These are phyloP conservation scores for Gnathonemus longibarbis DNA, from an alignment of 2,113 vertebrate genomes.

Conservation along the genomic window DNA sequence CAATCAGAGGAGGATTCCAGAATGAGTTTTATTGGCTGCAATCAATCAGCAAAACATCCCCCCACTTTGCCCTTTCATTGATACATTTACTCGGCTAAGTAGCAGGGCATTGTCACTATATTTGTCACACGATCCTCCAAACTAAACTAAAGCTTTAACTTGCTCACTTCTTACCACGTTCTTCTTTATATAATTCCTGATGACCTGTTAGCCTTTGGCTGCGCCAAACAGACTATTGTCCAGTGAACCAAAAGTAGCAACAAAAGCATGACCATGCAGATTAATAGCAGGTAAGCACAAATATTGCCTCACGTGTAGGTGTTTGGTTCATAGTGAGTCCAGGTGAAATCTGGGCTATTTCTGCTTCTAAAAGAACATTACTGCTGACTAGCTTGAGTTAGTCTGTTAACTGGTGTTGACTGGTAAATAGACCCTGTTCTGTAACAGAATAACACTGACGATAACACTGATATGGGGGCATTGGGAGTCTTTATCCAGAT, in stretches of 20 bases:
- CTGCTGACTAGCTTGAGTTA: neutral
- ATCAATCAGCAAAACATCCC: neutral
- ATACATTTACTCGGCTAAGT: neutral
- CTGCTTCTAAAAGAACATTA: neutral
- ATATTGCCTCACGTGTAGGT: neutral
- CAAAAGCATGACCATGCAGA: neutral
- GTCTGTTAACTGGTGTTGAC: neutral
- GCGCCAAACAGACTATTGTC: neutral
- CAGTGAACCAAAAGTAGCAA: neutral
- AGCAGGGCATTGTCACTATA: neutral
- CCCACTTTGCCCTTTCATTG: no score
- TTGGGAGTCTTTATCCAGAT: neutral
- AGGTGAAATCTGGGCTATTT: neutral
- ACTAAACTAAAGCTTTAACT: neutral
- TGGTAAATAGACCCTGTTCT: neutral
- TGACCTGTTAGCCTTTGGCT: neutral
- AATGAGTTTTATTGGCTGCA: neutral
- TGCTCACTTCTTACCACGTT: neutral
- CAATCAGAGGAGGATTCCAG: neutral
- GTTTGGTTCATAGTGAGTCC: neutral
- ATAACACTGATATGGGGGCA: neutral
- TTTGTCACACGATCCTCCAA: neutral
- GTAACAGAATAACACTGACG: neutral
- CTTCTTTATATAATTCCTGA: neutral
- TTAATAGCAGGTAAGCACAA: neutral